Evolutionary conservation across 2,113 vertebrate species (phyloP), one percentile per base, ranked within the genome.

Genomic region (Dromas ardeola): DNA sequence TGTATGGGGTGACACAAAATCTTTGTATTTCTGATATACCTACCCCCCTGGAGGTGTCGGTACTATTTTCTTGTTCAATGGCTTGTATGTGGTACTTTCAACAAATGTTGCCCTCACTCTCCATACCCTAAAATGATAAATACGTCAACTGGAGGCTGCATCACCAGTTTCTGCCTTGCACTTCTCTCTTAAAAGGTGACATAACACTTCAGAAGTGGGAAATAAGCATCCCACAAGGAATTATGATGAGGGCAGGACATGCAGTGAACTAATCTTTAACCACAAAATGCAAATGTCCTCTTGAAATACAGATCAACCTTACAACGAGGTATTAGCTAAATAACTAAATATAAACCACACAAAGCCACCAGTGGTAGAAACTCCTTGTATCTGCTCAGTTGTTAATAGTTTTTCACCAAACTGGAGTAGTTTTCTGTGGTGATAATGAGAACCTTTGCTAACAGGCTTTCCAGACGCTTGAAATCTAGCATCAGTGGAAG

Each of bases 141-240:
- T 47, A 52, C 9, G 21, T 94, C 34, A 88, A 43, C 63, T 67
- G 59, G 52, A 88, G 61, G 38, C 36, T 81, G 21, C 71, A 72
- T 69, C 13, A 81, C n/a, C 40, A 45, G 23, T n/a, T 86, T 27
- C 43, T 81, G 34, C 32, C 26, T 65, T 49, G 65, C 30, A 49
- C 18, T 69, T 67, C 19, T 74, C 76, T 92, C 26, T 78, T 73
- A 67, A 81, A 88, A 84, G 23, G 21, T 40, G 76, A 67, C 50
- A 66, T 58, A 84, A 27, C 32, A 73, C 42, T 81, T 73, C 19
- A 86, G 34, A 90, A 63, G 10, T 45, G 38, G 88, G 55, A 96
- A 97, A 81, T 63, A 36, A 88, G 70, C 11, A 78, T 58, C 43
- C n/a, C 72, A 79, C 20, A 61, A 88, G 50, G 36, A 93, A 86